Percentiles rank a stretch among this genome's conserved stretches.
These are phyloP conservation scores for Pollachius pollachius DNA, from an alignment of 2,113 vertebrate genomes.

Conservation along the genomic window DNA sequence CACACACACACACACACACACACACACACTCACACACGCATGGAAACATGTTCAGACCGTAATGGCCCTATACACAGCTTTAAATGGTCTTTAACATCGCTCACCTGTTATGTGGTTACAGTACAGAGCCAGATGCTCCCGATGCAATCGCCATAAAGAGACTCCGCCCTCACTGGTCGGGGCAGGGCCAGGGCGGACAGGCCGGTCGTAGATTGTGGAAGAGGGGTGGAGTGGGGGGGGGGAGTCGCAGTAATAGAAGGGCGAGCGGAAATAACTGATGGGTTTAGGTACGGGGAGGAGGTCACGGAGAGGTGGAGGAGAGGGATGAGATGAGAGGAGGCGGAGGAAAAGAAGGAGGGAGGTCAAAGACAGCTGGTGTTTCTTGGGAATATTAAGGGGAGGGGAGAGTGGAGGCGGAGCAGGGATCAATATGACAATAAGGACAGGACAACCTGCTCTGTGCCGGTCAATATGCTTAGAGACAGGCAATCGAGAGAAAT, in stretches of 20 bases:
- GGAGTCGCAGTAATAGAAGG: background rate
- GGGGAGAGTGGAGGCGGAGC: conserved; percentile 5
- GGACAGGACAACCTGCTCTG: conserved; percentile 21
- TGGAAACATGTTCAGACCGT: background rate
- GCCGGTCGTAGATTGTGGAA: conserved; percentile 5
- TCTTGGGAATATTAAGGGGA: conserved; percentile 40
- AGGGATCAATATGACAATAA: conserved; percentile 45
- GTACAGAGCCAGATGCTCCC: conserved; percentile 46
- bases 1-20: conserved; percentile 6
- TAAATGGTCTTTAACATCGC: conserved; percentile 42
- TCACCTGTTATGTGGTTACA: background rate
- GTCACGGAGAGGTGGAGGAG: background rate
- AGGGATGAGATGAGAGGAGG: conserved; percentile 12
- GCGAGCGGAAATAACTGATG: background rate
- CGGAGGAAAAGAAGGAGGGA: conserved; percentile 15
- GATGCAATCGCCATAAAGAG: conserved; percentile 44
- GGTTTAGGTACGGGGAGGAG: conserved; percentile 6
- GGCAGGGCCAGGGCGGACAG: conserved; percentile 11
- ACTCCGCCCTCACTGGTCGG: conserved; percentile 1
- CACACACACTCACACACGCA: conserved; percentile 4
- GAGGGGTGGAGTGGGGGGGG: background rate
- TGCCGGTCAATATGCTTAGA: conserved; percentile 22
- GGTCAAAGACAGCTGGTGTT: conserved; percentile 31
- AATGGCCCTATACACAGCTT: conserved; percentile 12
- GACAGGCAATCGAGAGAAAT: background rate